Conservation (phyloP, 1,140 invertebrate species). For the Uloborus diversus region DNA sequence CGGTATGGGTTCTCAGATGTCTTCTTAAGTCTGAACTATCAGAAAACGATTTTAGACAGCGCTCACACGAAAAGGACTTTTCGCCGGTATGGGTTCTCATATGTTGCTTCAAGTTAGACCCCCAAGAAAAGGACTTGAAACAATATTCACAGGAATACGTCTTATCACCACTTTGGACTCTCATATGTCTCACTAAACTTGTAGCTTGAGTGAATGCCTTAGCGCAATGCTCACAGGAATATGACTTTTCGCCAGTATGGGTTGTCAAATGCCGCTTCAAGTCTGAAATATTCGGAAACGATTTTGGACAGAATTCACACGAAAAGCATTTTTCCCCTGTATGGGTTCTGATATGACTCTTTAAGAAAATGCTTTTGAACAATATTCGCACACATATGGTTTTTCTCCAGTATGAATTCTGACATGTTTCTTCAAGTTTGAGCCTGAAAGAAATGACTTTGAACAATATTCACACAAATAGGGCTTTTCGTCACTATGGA, state of each 20-base stretch:
- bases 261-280: neutral
- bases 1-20: neutral
- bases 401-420: conserved; percentile 4
- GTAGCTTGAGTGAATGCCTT: conserved; percentile 57
- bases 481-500: neutral
- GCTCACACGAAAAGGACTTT: neutral
- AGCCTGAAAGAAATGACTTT: neutral
- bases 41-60: neutral
- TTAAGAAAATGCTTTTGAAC: conserved; percentile 30
- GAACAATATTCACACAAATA: neutral
- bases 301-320: conserved; percentile 37
- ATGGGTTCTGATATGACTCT: conserved; percentile 63
- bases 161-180: conserved; percentile 66
- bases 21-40: neutral
- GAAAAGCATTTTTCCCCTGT: conserved; percentile 67
- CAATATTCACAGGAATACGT: conserved; percentile 63
- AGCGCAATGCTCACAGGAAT: neutral
- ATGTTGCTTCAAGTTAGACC: neutral
- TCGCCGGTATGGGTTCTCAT: neutral
- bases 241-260: conserved; percentile 5
- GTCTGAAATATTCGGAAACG: neutral
- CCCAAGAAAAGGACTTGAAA: neutral
- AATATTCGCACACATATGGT: neutral
- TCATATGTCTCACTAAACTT: conserved; percentile 62
- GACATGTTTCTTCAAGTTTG: neutral